These are phyloP conservation scores for Arion vulgaris DNA, from an alignment of 1,140 invertebrate genomes.

Conservation along the genomic window DNA sequence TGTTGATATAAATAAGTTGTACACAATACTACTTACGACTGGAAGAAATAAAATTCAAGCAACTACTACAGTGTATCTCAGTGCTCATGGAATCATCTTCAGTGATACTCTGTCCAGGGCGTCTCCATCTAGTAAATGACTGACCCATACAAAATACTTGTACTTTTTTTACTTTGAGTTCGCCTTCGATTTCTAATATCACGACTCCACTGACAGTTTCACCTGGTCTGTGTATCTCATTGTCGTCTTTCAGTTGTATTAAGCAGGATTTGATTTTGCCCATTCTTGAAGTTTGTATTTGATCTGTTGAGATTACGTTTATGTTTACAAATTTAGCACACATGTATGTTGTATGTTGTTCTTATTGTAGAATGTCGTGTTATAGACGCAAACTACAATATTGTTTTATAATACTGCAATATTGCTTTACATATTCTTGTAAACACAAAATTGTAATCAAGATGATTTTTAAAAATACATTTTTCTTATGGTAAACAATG, in stretches of 20 bases:
- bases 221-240: conserved; percentile 41
- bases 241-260: conserved; percentile 15
- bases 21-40: neutral
- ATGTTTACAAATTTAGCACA: too few species aligned
- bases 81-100: neutral
- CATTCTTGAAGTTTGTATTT: too few species aligned
- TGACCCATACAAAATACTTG: conserved; percentile 39
- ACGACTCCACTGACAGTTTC: conserved; percentile 38
- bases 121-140: conserved; percentile 40
- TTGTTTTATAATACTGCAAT: too few species aligned
- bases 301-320: too few species aligned
- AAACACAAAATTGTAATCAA: too few species aligned
- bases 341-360: too few species aligned
- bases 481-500: too few species aligned
- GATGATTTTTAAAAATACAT: too few species aligned
- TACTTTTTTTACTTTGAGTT: conserved; percentile 34
- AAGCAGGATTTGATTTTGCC: conserved; percentile 34
- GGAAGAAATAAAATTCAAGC: neutral
- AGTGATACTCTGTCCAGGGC: neutral
- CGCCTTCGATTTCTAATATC: conserved; percentile 32
- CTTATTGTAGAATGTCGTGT: too few species aligned
- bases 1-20: too few species aligned
- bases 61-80: neutral
- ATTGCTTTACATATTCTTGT: too few species aligned
- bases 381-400: too few species aligned